Base-by-base conservation (phyloP, 2,888 invertebrate species). In the Halictus ligatus region DNA sequence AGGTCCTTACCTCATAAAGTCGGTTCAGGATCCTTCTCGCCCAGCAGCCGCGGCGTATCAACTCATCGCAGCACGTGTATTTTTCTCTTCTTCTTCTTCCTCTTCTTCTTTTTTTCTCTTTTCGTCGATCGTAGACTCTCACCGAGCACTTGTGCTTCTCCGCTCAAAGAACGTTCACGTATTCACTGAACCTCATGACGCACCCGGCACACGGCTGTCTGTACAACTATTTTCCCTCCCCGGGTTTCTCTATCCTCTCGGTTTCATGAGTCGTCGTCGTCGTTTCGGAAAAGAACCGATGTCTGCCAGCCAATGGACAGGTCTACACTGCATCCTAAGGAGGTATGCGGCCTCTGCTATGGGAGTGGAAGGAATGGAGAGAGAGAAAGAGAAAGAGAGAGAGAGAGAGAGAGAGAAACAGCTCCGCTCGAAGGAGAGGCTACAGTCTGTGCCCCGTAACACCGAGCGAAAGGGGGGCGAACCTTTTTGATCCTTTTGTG, bases 321-420 rank as follows among this genome's bases (percentile, higher is more conserved):
- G 92, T 92, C 91, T 92, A 91, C 91, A 94, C 94, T 94, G 94
- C 94, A 94, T 94, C 93, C 92, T 92, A 93, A 94, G 94, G 92
- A 94, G 94, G 94, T 94, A 94, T 94, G 94, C 91, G 94, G 94
- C 94, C 93, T 92, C 93, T 90, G 90, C 90, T 91, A 91, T 90
- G 91, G 92, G 92, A 94, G 92, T 94, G 91, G 92, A 94, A 94
- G 94, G 93, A 93, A 94, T 90, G 92, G 91, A 90, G 92, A 92
- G 89, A 89, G 88, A 90, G 87, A 90, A 1, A 29, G 29, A 29
- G 29, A 29, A 87, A 90, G 2, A 29, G 29, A 29, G 91, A 90
- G 92, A 92, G 89, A 89, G 88, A 90, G 87, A 90, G 2, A 29
- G 29, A 29, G 29, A 29, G 86, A 90, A 80, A 80, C 80, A 60